phyloP scores from a whole-genome alignment of 2,797 vertebrate genomes.

The Lophotriccus pileatus region DNA sequence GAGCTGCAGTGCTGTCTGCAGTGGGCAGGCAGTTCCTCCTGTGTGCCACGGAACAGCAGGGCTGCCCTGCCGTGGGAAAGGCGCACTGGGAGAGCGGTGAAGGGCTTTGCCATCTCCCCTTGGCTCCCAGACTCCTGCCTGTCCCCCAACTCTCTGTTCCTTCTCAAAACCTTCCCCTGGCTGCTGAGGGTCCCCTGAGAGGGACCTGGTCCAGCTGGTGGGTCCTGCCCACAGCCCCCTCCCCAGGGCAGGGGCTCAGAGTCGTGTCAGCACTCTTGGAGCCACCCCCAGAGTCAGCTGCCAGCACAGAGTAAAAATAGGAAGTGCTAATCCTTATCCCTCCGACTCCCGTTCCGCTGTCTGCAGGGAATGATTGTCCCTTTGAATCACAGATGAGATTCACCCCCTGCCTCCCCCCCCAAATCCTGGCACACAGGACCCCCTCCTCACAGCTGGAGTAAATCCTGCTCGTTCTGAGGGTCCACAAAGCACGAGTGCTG shows the following conservation, averaged over 20 bases:
- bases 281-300: neutral
- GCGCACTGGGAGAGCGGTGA: neutral
- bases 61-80: neutral
- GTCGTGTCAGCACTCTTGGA: too few relatives aligned
- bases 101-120: neutral
- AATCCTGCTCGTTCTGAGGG: neutral
- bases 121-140: neutral
- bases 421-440: neutral
- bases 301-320: slow-evolving; percentile 1
- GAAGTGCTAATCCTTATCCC: neutral
- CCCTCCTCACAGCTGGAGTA: neutral
- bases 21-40: fast-evolving
- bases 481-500: neutral
- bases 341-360: neutral
- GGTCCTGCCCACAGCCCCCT: neutral
- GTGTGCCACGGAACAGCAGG: neutral
- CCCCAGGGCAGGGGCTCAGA: neutral
- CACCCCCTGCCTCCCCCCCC: neutral
- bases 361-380: neutral
- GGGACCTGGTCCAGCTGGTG: neutral
- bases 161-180: neutral
- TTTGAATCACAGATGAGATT: neutral
- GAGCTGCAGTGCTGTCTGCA: neutral
- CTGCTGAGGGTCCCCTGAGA: neutral
- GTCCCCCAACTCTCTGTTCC: neutral